Percentiles rank a stretch among this genome's conserved stretches.
Conservation (phyloP, 1,140 invertebrate species). For the Metopolophium dirhodum region DNA sequence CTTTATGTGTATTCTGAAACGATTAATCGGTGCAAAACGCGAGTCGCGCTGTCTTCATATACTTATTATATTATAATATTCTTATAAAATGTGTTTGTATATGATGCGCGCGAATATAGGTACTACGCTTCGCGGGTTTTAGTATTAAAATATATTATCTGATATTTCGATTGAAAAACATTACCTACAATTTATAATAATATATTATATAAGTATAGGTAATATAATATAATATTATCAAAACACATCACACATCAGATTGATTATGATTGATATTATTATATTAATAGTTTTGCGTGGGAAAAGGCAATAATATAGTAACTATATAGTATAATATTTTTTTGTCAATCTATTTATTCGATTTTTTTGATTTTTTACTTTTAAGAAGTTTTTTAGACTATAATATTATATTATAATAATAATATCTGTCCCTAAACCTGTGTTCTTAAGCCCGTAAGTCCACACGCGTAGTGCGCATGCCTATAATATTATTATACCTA, state of each 20-base stretch:
- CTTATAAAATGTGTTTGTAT: background rate
- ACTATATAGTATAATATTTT: background rate
- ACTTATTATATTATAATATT: background rate
- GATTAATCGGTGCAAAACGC: background rate
- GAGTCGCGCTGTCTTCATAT: background rate
- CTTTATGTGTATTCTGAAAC: constrained; percentile 35
- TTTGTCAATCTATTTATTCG: background rate
- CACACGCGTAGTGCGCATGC: background rate
- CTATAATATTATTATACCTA: background rate
- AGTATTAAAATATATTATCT: background rate
- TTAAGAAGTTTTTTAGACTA: background rate
- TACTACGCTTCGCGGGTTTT: constrained; percentile 6
- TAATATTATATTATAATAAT: background rate
- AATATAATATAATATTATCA: background rate
- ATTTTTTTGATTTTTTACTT: background rate
- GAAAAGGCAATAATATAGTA: constrained; percentile 18
- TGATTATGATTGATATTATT: background rate
- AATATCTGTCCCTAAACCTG: constrained; percentile 19
- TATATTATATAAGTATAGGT: no score
- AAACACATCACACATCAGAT: background rate
- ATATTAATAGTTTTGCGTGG: background rate
- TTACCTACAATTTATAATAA: background rate
- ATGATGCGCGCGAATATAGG: background rate
- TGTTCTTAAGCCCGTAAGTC: constrained; percentile 28
- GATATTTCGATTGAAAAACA: background rate